phyloP scores from a whole-genome alignment of 2,113 vertebrate species.

The Coptodon rendalli region DNA sequence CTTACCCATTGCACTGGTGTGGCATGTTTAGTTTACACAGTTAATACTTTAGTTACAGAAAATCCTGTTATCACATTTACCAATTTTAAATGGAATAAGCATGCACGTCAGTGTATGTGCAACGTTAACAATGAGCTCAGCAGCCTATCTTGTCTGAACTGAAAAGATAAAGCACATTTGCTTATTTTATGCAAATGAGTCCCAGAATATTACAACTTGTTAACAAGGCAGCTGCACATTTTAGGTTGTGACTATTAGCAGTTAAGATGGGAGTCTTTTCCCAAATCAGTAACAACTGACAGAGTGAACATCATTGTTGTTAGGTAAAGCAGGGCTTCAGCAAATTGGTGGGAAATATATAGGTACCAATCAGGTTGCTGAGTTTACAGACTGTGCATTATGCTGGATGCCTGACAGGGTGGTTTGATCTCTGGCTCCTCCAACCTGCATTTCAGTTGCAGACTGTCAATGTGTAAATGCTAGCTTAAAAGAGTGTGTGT shows the following conservation, averaged over 20 bases:
- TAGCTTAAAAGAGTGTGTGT: background rate
- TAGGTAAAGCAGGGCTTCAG: background rate
- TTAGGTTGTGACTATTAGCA: background rate
- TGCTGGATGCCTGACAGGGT: background rate
- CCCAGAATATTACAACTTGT: background rate
- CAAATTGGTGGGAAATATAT: background rate
- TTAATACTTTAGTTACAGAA: background rate
- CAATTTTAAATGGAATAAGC: background rate
- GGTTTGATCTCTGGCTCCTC: background rate
- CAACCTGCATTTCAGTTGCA: background rate
- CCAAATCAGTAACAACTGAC: background rate
- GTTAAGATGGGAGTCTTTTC: background rate
- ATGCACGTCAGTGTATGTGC: background rate
- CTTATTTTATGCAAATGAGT: background rate
- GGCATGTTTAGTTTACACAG: background rate
- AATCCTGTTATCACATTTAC: background rate
- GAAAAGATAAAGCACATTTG: background rate
- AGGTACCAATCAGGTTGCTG: background rate
- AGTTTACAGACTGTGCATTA: background rate
- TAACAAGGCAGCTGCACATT: background rate
- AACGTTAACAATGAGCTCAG: background rate
- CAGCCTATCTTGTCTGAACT: background rate
- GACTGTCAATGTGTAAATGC: background rate
- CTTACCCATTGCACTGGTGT: background rate
- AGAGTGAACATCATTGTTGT: background rate